Conservation (phyloP, 2,888 invertebrate species). For the Limenitis camilla region DNA sequence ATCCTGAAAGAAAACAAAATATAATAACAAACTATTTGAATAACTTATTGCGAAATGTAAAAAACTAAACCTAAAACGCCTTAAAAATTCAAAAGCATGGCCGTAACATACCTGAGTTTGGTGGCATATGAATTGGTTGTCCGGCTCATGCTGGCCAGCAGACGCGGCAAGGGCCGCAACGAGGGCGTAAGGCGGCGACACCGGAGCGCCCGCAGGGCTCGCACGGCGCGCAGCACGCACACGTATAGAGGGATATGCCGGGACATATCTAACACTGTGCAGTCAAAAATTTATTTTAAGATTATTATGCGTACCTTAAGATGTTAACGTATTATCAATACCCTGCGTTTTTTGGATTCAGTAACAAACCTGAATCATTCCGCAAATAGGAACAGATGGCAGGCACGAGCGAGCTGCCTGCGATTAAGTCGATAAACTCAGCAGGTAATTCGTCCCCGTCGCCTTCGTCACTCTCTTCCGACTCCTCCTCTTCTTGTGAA, state of each 20-base stretch:
- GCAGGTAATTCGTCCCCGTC: slow-evolving; percentile 73
- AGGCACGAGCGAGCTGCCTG: slow-evolving; percentile 88
- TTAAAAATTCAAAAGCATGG: too few species aligned
- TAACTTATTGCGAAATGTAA: too few species aligned
- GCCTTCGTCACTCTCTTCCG: slow-evolving; percentile 46
- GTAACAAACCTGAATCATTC: slow-evolving; percentile 85
- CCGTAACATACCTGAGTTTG: slow-evolving; percentile 78
- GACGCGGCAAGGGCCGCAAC: slow-evolving; percentile 79
- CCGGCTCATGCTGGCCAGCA: slow-evolving; percentile 89
- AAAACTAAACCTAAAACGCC: too few species aligned
- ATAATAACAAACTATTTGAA: too few species aligned
- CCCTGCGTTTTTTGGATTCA: slow-evolving; percentile 13
- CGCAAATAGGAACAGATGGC: slow-evolving; percentile 92
- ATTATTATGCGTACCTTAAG: neutral
- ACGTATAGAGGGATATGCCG: slow-evolving; percentile 95
- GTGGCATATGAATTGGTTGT: slow-evolving; percentile 95
- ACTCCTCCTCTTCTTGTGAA: slow-evolving; percentile 44
- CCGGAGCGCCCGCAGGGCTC: slow-evolving; percentile 83
- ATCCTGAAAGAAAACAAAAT: slow-evolving; percentile 69
- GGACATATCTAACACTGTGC: slow-evolving; percentile 92
- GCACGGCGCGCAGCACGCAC: slow-evolving; percentile 85
- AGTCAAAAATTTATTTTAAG: neutral
- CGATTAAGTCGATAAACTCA: slow-evolving; percentile 83
- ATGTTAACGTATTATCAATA: neutral
- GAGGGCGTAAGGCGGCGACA: slow-evolving; percentile 76